phyloP scores from a whole-genome alignment of 2,888 invertebrate genomes.

The Apocheima hispidaria region DNA sequence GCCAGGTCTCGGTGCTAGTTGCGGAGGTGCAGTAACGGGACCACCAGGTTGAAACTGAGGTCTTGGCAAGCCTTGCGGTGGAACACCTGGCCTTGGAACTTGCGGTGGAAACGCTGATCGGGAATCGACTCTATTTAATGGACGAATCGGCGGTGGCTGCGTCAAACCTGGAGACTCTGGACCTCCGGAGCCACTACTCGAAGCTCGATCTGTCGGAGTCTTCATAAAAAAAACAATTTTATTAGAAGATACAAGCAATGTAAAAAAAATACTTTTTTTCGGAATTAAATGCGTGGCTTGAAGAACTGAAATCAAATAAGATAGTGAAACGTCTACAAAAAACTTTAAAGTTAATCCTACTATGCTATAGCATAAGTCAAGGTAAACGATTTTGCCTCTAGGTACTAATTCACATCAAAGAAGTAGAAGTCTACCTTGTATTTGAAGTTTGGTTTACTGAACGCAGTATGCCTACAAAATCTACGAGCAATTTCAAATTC shows the following conservation, averaged over 20 bases:
- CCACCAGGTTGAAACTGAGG: constrained; percentile 82
- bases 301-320: constrained; percentile 20
- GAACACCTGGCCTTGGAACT: constrained; percentile 62
- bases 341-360: constrained; percentile 33
- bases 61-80: constrained; percentile 63
- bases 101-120: constrained; percentile 71
- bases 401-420: constrained; percentile 1
- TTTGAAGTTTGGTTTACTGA: not conserved
- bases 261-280: not conserved
- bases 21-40: constrained; percentile 68
- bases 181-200: constrained; percentile 60
- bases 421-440: constrained; percentile 9
- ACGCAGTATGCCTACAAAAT: not conserved
- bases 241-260: not conserved
- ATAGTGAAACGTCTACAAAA: constrained; percentile 27
- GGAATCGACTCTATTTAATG: constrained; percentile 73
- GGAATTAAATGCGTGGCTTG: too few species aligned
- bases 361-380: constrained; percentile 24
- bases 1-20: constrained; percentile 69
- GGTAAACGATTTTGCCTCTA: constrained; percentile 22
- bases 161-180: constrained; percentile 58
- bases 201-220: constrained; percentile 74
- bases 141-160: constrained; percentile 68
- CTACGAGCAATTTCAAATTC: not conserved
- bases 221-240: constrained; percentile 55